Percentiles rank a stretch among this genome's conserved stretches.
phyloP scores from a whole-genome alignment of 2,888 invertebrate genomes.

The Rotaria macrura region DNA sequence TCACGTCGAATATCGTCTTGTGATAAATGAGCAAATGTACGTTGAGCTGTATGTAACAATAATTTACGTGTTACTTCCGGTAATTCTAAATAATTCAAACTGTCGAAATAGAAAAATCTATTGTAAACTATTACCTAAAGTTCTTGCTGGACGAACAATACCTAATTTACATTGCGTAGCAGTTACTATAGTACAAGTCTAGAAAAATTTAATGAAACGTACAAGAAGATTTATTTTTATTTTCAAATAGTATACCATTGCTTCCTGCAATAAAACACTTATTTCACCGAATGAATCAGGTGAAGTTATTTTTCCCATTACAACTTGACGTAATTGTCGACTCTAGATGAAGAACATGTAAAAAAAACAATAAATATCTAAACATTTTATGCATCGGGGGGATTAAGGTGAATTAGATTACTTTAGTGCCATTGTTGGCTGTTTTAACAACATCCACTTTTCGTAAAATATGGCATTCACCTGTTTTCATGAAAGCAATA shows the following conservation, averaged over 20 bases:
- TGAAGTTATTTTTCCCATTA: constrained; percentile 29
- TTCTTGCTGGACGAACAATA: constrained; percentile 21
- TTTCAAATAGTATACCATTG: neutral
- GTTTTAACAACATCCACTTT: constrained; percentile 44
- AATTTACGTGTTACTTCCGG: constrained; percentile 24
- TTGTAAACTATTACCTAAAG: neutral
- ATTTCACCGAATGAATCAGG: constrained; percentile 31
- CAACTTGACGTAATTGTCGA: constrained; percentile 27
- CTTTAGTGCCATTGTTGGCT: constrained; percentile 27
- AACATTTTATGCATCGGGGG: no score
- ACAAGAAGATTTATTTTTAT: neutral
- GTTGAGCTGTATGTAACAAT: constrained; percentile 23
- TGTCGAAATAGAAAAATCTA: no score
- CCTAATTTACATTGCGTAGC: constrained; percentile 25
- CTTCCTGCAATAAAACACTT: constrained; percentile 29
- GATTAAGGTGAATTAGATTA: neutral
- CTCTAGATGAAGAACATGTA: neutral
- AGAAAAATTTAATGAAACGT: neutral
- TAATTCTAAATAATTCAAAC: constrained; percentile 2
- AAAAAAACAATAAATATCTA: no score
- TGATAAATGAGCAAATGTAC: constrained; percentile 29
- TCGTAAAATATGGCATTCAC: constrained; percentile 51
- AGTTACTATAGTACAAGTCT: constrained; percentile 31
- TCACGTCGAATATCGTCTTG: constrained; percentile 26
- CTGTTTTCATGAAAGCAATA: constrained; percentile 52